These are phyloP conservation scores for Agrochola lota DNA, from an alignment of 2,888 invertebrate species.

Conservation along the genomic window DNA sequence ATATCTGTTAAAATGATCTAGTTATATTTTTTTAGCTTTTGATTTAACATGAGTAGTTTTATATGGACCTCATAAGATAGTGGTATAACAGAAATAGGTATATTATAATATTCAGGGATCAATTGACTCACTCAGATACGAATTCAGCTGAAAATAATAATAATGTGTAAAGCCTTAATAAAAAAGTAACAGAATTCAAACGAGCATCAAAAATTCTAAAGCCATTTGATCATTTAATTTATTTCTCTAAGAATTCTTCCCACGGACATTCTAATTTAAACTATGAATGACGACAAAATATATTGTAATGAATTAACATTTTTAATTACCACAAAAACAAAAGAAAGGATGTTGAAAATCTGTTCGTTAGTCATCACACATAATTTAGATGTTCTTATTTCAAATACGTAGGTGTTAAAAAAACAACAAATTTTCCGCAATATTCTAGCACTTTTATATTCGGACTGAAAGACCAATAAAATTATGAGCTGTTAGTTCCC, in stretches of 20 bases:
- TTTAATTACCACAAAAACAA: constrained; percentile 51
- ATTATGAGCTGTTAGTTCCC: background rate
- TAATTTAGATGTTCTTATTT: constrained; percentile 29
- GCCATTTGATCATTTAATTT: constrained; percentile 24
- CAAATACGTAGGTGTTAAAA: constrained; percentile 1
- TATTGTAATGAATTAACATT: constrained; percentile 29
- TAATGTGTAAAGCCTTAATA: background rate
- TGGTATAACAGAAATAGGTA: background rate
- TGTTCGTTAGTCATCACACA: constrained; percentile 15
- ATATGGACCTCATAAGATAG: background rate
- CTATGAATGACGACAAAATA: constrained; percentile 17
- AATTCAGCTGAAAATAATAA: background rate
- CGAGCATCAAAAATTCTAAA: background rate
- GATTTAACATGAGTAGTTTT: background rate
- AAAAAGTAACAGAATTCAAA: constrained; percentile 6
- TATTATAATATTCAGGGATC: background rate
- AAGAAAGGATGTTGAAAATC: constrained; percentile 23
- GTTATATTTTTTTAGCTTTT: background rate
- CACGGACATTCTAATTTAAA: constrained; percentile 35
- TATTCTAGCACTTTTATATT: background rate
- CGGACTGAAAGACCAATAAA: background rate
- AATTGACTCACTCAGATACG: background rate
- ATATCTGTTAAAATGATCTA: background rate
- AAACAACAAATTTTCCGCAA: background rate
- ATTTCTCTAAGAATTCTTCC: constrained; percentile 6